A percentile compares a stretch with the other conserved stretches of the same genome.
Conservation (phyloP, 2,888 invertebrate genomes). For the Colostygia pectinataria region DNA sequence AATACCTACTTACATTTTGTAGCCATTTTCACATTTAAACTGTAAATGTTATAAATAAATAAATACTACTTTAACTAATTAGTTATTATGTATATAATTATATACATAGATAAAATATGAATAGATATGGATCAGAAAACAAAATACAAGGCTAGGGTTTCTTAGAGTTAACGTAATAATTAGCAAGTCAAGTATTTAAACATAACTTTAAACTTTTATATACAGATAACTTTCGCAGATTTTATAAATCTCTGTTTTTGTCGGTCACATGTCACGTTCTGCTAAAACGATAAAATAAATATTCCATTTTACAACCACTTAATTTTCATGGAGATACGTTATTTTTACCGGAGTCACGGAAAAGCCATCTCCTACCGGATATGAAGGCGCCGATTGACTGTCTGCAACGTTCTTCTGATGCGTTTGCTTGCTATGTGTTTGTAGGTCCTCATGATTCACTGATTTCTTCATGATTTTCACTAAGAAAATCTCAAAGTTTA, state of each 20-base stretch:
- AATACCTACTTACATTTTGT: not conserved
- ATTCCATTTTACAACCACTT: slow-evolving; percentile 17
- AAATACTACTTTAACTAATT: too few relatives aligned
- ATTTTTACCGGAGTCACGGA: slow-evolving; percentile 25
- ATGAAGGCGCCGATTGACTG: slow-evolving; percentile 36
- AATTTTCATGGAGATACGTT: slow-evolving; percentile 20
- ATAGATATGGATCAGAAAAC: too few relatives aligned
- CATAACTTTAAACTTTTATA: too few relatives aligned
- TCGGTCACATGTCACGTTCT: slow-evolving; percentile 3
- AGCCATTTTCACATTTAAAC: too few relatives aligned
- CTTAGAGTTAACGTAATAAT: too few relatives aligned
- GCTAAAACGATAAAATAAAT: slow-evolving; percentile 10
- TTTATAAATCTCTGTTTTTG: not conserved
- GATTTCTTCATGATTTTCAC: too few relatives aligned
- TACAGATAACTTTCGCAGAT: not conserved
- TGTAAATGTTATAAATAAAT: too few relatives aligned
- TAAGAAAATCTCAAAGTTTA: too few relatives aligned
- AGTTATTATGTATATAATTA: too few relatives aligned
- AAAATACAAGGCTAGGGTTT: too few relatives aligned
- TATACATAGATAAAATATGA: too few relatives aligned
- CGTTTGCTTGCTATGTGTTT: slow-evolving; percentile 21
- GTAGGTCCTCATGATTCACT: not conserved
- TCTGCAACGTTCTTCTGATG: slow-evolving; percentile 29
- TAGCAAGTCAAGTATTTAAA: too few relatives aligned
- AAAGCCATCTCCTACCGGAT: slow-evolving; percentile 46